Conservation (phyloP, 92 coral and sea anemone species). For the Porites divaricata region DNA sequence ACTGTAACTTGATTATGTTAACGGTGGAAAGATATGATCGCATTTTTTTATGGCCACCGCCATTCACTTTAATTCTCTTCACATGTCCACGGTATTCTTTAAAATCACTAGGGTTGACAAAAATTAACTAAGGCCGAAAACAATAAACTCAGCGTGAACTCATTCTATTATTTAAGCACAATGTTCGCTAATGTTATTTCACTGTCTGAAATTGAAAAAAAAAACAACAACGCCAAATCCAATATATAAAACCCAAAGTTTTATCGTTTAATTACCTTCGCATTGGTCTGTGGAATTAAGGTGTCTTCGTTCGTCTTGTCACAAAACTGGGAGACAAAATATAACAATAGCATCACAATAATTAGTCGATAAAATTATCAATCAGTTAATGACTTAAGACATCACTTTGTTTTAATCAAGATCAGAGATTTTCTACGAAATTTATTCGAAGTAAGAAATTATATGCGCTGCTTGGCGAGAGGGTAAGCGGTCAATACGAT, state of each 20-base stretch:
- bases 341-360: slow-evolving; percentile 41
- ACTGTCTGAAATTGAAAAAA: slow-evolving; percentile 5
- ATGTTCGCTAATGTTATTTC: neutral
- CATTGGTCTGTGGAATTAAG: slow-evolving; percentile 17
- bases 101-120: too few species aligned
- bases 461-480: neutral
- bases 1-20: neutral
- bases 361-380: slow-evolving; percentile 33
- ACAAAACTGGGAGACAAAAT: slow-evolving; percentile 51
- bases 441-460: neutral
- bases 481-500: slow-evolving; percentile 33
- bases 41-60: neutral
- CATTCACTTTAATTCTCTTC: neutral
- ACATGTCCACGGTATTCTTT: neutral
- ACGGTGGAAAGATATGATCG: neutral
- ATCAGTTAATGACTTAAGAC: slow-evolving; percentile 16
- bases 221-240: slow-evolving; percentile 13
- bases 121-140: neutral
- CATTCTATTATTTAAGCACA: neutral
- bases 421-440: neutral
- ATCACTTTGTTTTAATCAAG: neutral
- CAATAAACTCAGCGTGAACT: neutral
- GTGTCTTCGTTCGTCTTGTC: slow-evolving; percentile 33
- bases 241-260: slow-evolving; percentile 14
- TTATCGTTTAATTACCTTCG: slow-evolving; percentile 44